Evolutionary conservation across 2,888 invertebrate genomes (phyloP).

Genomic region (Sarcophaga variegata): DNA sequence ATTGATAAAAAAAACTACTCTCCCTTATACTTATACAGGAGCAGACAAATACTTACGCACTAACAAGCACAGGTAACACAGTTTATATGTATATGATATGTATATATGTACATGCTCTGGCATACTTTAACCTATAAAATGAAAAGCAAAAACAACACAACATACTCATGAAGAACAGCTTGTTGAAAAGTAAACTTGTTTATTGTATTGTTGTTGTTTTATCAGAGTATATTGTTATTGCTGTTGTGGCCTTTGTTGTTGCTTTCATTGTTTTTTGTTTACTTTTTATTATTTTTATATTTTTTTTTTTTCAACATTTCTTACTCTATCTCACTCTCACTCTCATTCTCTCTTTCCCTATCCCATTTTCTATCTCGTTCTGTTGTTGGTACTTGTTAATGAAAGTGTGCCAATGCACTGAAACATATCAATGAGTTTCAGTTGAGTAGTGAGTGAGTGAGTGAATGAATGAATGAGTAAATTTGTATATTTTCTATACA

Average conservation of each 20-base stretch:
- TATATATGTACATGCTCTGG: too few relatives aligned
- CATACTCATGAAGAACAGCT: neutral
- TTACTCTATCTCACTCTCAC: slow-evolving; percentile 6
- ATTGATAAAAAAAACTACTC: neutral
- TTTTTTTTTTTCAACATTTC: slow-evolving; percentile 10
- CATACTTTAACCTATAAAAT: neutral
- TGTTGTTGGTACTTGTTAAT: slow-evolving; percentile 58
- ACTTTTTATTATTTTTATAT: slow-evolving; percentile 11
- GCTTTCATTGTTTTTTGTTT: slow-evolving; percentile 7
- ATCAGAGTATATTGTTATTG: slow-evolving; percentile 24
- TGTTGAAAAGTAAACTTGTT: slow-evolving; percentile 53
- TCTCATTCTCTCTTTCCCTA: too few relatives aligned
- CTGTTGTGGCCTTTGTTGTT: slow-evolving; percentile 21
- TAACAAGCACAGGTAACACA: neutral
- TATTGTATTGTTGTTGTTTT: slow-evolving; percentile 40
- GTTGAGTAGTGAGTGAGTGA: slow-evolving; percentile 47
- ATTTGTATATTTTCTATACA: slow-evolving; percentile 8
- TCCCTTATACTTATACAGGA: neutral
- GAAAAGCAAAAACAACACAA: neutral
- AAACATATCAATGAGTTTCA: slow-evolving; percentile 65
- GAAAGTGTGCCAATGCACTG: slow-evolving; percentile 68
- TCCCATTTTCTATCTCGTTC: too few relatives aligned
- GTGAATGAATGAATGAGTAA: slow-evolving; percentile 23
- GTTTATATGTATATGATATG: neutral
- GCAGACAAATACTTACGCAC: neutral